Percentiles rank a stretch among this genome's conserved stretches.
These are phyloP conservation scores for Sialis lutaria DNA, from an alignment of 2,888 invertebrate species.

Conservation along the genomic window DNA sequence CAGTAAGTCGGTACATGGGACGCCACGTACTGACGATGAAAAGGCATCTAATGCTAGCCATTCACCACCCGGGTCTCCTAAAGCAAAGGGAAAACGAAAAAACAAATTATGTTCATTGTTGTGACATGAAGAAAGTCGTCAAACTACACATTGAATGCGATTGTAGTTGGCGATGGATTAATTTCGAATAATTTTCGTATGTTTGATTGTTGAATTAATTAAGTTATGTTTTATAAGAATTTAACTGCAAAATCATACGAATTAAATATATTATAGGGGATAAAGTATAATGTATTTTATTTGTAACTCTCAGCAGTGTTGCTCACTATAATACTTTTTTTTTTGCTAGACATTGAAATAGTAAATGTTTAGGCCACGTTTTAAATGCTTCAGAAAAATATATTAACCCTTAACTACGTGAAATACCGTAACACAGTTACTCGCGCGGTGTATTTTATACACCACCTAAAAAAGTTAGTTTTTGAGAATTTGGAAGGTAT, in stretches of 20 bases:
- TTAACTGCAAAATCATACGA: not conserved
- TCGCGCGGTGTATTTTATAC: too few relatives aligned
- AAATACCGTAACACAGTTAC: too few relatives aligned
- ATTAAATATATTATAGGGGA: not conserved
- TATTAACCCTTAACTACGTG: too few relatives aligned
- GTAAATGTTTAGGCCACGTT: too few relatives aligned
- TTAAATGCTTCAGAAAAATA: too few relatives aligned
- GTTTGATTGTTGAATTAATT: not conserved
- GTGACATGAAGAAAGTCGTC: conserved; percentile 19
- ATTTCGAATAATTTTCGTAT: not conserved
- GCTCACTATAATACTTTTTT: too few relatives aligned
- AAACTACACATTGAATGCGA: not conserved
- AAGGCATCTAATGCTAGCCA: not conserved
- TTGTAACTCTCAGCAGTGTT: too few relatives aligned
- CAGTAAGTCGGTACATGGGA: conserved; percentile 32
- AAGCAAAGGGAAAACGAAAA: conserved; percentile 20
- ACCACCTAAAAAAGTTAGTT: too few relatives aligned
- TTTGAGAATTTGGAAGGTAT: too few relatives aligned
- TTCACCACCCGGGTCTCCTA: conserved; percentile 2
- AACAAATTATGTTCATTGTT: conserved; percentile 27
- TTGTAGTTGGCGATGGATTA: too few relatives aligned
- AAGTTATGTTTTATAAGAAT: not conserved
- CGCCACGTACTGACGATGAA: not conserved
- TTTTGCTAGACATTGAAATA: too few relatives aligned
- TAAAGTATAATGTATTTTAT: too few relatives aligned